Evolutionary conservation across 2,888 invertebrate genomes (phyloP).

Genomic region (Atrina japonica): DNA sequence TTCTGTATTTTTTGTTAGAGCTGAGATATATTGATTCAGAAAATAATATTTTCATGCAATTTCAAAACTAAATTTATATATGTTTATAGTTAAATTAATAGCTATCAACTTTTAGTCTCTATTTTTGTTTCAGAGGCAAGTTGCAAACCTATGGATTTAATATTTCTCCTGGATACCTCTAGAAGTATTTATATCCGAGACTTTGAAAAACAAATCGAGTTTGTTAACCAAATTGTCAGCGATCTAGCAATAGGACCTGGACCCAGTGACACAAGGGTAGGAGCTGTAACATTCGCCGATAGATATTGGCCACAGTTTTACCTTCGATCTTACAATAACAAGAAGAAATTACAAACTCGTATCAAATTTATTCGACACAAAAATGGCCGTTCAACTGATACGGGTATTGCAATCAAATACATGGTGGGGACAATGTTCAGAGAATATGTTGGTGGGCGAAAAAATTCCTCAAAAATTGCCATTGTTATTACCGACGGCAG

Average conservation of each 20-base stretch:
- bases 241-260: constrained; percentile 55
- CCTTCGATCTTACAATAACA: constrained; percentile 49
- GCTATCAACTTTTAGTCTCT: too few relatives aligned
- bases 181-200: constrained; percentile 61
- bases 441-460: constrained; percentile 49
- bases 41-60: too few relatives aligned
- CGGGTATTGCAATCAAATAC: constrained; percentile 46
- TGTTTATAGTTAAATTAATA: too few relatives aligned
- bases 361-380: constrained; percentile 50
- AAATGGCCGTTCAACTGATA: constrained; percentile 51
- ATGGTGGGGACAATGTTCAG: constrained; percentile 56
- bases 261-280: constrained; percentile 52
- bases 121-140: too few relatives aligned
- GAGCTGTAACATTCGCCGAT: constrained; percentile 52
- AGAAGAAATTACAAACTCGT: constrained; percentile 42
- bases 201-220: constrained; percentile 57
- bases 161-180: constrained; percentile 64
- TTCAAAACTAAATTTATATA: too few relatives aligned
- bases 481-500: constrained; percentile 61
- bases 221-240: constrained; percentile 54
- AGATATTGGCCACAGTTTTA: constrained; percentile 54
- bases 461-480: constrained; percentile 50
- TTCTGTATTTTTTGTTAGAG: too few relatives aligned
- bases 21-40: too few relatives aligned
- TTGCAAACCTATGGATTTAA: constrained; percentile 52